Base-by-base conservation (phyloP, 2,888 invertebrate genomes). In the Xanthia icteritia region DNA sequence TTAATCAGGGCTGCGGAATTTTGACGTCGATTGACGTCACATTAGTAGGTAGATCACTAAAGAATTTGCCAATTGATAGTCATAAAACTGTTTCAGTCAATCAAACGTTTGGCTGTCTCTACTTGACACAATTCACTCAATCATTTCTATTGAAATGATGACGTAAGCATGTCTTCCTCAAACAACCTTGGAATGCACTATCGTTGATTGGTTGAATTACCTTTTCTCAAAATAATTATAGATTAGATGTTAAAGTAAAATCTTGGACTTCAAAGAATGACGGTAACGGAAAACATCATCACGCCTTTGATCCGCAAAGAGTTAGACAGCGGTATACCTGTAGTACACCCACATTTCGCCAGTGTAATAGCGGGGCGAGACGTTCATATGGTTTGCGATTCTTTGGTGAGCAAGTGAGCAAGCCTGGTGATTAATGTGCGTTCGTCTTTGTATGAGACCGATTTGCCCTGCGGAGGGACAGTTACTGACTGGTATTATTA, bases 81-180 rank as follows among this genome's bases (percentile, higher is more conserved):
- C 68, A 51, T 79, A 45, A 77, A 67, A 56, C 27, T 51, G 56
- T 45, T 67, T 68, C 27, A 63, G 39, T 68, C 48, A 69, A 73
- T 74, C 81, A 77, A 61, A 61, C 63, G 58, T 68, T 79, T 68
- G 31, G 15, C 67, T 60, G 54, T 63, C 0, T 23, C 68, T 58
- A 81, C 71, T 81, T 83, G 79, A 79, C 79, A 79, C 63, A 79
- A 78, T 79, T 79, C 63, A 84, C 61, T 84, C 80, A 79, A 81
- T 83, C 72, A 81, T 67, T 48, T n/a, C 65, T 5, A 83, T 83
- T 83, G 78, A 82, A 65, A 65, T 45, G 17, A 36, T 80, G 79
- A 79, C 79, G 83, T 69, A 39, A 78, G 36, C 79, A n/a, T 27
- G 68, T 42, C 63, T 68, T 77, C 77, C 36, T 27, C 36, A 58